phyloP scores from a whole-genome alignment of 2,888 invertebrate species.

The Hypolimnas misippus region DNA sequence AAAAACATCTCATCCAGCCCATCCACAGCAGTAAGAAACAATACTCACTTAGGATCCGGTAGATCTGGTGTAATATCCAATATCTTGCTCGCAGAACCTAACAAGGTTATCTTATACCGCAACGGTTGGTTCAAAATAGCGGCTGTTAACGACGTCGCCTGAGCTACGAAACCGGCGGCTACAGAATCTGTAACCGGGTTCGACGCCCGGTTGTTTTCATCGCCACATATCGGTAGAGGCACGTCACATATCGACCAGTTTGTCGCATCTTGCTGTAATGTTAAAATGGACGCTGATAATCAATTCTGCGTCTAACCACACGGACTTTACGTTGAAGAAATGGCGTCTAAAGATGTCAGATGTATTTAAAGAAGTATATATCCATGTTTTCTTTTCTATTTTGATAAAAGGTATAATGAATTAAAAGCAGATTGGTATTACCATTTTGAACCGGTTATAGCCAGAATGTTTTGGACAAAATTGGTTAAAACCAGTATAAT shows the following conservation, averaged over 20 bases:
- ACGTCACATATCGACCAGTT: constrained; percentile 68
- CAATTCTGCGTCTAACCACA: no score
- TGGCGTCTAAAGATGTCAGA: no score
- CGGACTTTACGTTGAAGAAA: no score
- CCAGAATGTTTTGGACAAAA: not conserved
- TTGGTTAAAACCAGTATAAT: not conserved
- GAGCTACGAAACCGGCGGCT: constrained; percentile 94
- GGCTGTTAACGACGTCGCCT: constrained; percentile 91
- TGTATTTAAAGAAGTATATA: no score
- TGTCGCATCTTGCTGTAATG: constrained; percentile 56
- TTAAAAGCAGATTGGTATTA: no score
- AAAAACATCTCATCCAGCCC: no score
- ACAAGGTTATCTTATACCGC: constrained; percentile 91
- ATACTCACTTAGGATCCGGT: constrained; percentile 77
- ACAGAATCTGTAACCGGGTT: constrained; percentile 88
- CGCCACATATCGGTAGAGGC: constrained; percentile 67
- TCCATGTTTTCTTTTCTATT: no score
- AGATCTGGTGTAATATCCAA: constrained; percentile 87
- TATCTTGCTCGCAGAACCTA: constrained; percentile 93
- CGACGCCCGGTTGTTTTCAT: constrained; percentile 55
- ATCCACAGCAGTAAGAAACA: no score
- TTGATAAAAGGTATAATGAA: no score
- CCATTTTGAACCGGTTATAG: no score
- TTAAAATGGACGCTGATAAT: no score
- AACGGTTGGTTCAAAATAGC: constrained; percentile 93